These are phyloP conservation scores for Eupsilia transversa DNA, from an alignment of 2,888 invertebrate species.

Conservation along the genomic window DNA sequence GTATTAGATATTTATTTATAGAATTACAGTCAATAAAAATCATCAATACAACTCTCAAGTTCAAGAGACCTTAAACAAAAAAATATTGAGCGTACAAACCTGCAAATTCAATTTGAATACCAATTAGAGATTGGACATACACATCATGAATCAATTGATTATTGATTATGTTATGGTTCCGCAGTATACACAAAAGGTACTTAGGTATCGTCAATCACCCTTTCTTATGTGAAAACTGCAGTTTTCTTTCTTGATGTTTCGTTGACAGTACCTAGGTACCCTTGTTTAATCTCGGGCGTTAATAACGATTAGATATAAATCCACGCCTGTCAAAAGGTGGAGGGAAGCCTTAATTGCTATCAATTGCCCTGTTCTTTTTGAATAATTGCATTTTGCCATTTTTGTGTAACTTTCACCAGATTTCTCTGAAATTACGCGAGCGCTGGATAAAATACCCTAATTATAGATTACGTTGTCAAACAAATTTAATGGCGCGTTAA, in stretches of 20 bases:
- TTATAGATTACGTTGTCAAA: constrained; percentile 57
- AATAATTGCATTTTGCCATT: constrained; percentile 51
- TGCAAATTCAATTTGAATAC: constrained; percentile 20
- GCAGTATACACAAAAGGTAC: not conserved
- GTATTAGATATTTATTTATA: no score
- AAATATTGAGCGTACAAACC: not conserved
- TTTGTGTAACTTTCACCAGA: constrained; percentile 61
- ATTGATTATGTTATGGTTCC: constrained; percentile 34
- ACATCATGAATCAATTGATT: constrained; percentile 4
- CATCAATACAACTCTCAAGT: no score
- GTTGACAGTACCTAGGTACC: not conserved
- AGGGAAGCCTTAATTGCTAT: constrained; percentile 16
- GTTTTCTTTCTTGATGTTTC: not conserved
- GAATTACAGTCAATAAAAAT: no score
- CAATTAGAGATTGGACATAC: constrained; percentile 22
- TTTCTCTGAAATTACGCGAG: constrained; percentile 61
- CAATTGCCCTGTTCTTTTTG: constrained; percentile 43
- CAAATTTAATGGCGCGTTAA: constrained; percentile 55
- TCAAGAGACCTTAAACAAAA: no score
- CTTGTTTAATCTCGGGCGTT: not conserved
- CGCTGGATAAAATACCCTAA: constrained; percentile 57
- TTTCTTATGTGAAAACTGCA: not conserved
- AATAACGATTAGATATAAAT: not conserved
- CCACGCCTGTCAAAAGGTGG: not conserved
- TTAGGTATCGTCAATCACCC: not conserved